Conservation (phyloP, 2,113 vertebrate species). For the Coreoperca whiteheadi region DNA sequence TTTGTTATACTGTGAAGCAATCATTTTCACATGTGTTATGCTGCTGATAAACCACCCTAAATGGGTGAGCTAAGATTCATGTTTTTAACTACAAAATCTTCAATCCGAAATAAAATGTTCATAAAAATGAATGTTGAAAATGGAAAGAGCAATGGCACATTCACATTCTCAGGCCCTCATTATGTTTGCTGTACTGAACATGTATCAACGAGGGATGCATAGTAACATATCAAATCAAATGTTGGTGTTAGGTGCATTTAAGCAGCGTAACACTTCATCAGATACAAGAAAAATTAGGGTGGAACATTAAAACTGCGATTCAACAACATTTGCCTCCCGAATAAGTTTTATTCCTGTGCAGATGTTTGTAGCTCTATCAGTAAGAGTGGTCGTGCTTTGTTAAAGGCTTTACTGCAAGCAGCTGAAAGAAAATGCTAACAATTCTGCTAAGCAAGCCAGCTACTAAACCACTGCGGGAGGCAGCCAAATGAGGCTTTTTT, state of each 20-base stretch:
- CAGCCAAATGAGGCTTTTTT: background rate
- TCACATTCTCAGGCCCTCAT: background rate
- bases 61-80: too few relatives aligned
- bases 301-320: background rate
- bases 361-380: background rate
- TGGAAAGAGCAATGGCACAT: background rate
- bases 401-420: background rate
- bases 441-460: background rate
- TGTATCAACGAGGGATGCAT: too few relatives aligned
- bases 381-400: background rate
- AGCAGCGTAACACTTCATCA: background rate
- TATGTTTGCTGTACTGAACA: too few relatives aligned
- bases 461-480: background rate
- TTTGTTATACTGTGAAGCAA: background rate
- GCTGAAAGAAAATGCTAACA: slow-evolving; percentile 15
- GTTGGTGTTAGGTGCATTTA: too few relatives aligned
- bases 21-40: background rate
- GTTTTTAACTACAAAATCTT: too few relatives aligned
- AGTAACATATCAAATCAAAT: too few relatives aligned
- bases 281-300: background rate
- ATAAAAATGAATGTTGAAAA: background rate
- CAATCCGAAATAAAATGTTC: background rate
- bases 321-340: background rate
- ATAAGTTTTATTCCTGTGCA: background rate
- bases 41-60: too few relatives aligned